These are phyloP conservation scores for Trichonephila inaurata DNA, from an alignment of 1,140 invertebrate species.

Conservation along the genomic window DNA sequence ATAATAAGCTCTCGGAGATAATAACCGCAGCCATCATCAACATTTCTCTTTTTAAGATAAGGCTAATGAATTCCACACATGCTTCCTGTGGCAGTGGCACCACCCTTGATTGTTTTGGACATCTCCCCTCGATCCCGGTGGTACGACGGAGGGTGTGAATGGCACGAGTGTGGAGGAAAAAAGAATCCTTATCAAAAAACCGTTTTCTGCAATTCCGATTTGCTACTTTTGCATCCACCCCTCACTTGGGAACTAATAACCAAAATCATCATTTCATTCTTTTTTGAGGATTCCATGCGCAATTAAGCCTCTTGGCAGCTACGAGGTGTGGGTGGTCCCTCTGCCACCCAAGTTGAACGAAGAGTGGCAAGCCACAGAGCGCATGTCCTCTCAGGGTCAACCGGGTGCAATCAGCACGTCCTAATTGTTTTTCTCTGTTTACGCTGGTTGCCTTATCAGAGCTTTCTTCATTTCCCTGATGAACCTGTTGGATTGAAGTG, in stretches of 20 bases:
- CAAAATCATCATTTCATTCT: slow-evolving; percentile 43
- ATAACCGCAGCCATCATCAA: neutral
- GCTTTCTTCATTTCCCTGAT: neutral
- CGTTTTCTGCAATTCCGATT: neutral
- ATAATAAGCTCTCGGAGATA: neutral
- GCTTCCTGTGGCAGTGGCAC: neutral
- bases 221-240: slow-evolving; percentile 19
- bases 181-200: neutral
- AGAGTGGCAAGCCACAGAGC: neutral
- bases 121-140: slow-evolving; percentile 24
- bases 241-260: slow-evolving; percentile 21
- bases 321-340: slow-evolving; percentile 41
- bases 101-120: slow-evolving; percentile 24
- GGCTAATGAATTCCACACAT: slow-evolving; percentile 25
- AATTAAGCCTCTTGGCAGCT: slow-evolving; percentile 45
- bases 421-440: slow-evolving; percentile 32
- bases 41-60: neutral
- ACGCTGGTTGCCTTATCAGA: neutral
- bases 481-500: neutral
- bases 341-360: slow-evolving; percentile 26
- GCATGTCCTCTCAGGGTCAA: neutral
- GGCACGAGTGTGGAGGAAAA: neutral
- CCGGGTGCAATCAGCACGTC: slow-evolving; percentile 20
- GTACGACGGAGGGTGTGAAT: neutral
- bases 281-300: slow-evolving; percentile 13